Base-by-base conservation (phyloP, 2,888 invertebrate species). In the Limulus polyphemus region DNA sequence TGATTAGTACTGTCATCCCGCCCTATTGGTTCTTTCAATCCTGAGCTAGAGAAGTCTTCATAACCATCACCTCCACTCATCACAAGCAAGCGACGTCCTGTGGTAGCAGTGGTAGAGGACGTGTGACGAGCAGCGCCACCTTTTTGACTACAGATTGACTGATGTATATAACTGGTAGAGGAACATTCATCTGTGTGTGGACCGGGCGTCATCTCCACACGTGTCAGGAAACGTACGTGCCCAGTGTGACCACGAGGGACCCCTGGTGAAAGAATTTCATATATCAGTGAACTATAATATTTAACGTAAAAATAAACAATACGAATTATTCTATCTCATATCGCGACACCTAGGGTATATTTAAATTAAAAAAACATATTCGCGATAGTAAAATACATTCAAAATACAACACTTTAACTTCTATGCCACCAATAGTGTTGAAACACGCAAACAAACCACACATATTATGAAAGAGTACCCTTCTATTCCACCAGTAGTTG, bases 51-150 rank as follows among this genome's bases (percentile, higher is more conserved):
- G 76, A 95, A 97, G 76, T 97, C 94, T 76, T 98, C 98, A 74
- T 91, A 93, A 10, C 98, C 98, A 74, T 97, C 97, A 9, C 98
- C 98, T 10, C 97, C 98, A 60, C 94, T 94, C 73, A 98, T 92
- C 12, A 98, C 86, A 68, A 80, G 71, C 71, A 79, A 74, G 69
- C 78, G 71, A 50, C 74, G 75, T 55, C 74, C 74, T 70, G 75
- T 70, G 54, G 64, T 62, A 10, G 76, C 74, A 55, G 64, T 69
- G 17, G 52, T 10, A 59, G 69, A 69, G 57, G 69, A 69, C 13
- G 68, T 63, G n/a, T 68, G 56, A 11, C 68, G 67, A 14, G 64
- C 59, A 58, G 64, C 58, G 52, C 64, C 47, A 62, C 62, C 61
- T 69, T 69, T 65, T 70, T 72, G 62, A 62, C 65, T 64, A 70